phyloP scores from a whole-genome alignment of 2,113 vertebrate species.

The Dolichallabes microphthalmus region DNA sequence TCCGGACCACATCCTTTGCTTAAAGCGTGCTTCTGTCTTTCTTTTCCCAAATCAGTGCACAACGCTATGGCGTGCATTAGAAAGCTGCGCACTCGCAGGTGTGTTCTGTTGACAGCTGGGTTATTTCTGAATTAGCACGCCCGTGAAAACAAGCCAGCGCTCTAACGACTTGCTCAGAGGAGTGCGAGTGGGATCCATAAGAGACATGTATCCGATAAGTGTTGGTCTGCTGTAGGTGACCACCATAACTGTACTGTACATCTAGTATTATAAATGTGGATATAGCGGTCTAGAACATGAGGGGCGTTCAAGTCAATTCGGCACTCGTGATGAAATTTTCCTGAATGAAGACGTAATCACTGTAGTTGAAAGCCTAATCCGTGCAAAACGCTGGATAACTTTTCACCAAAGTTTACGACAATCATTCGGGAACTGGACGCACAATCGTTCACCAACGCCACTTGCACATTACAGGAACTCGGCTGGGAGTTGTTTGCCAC shows the following conservation, averaged over 20 bases:
- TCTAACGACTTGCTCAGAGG: background rate
- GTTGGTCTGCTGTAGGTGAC: background rate
- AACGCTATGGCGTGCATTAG: background rate
- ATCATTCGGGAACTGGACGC: no score
- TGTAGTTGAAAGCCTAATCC: no score
- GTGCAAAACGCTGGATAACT: no score
- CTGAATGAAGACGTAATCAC: no score
- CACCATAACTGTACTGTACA: background rate
- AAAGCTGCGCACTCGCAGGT: background rate
- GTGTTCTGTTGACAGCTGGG: conserved; percentile 50
- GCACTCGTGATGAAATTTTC: no score
- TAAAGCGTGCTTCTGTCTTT: background rate
- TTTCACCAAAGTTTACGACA: no score
- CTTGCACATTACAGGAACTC: no score
- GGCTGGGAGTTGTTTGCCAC: no score
- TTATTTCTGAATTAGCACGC: conserved; percentile 33
- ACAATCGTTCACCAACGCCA: no score
- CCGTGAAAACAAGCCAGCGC: conserved; percentile 45
- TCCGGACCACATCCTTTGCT: conserved; percentile 2
- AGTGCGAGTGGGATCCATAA: background rate
- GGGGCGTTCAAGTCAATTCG: no score
- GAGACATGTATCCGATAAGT: background rate
- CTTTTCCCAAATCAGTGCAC: background rate
- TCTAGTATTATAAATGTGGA: background rate
- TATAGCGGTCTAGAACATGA: background rate